A percentile compares a stretch with the other conserved stretches of the same genome.
These are phyloP conservation scores for Chionis minor DNA, from an alignment of 2,113 vertebrate genomes.

Conservation along the genomic window DNA sequence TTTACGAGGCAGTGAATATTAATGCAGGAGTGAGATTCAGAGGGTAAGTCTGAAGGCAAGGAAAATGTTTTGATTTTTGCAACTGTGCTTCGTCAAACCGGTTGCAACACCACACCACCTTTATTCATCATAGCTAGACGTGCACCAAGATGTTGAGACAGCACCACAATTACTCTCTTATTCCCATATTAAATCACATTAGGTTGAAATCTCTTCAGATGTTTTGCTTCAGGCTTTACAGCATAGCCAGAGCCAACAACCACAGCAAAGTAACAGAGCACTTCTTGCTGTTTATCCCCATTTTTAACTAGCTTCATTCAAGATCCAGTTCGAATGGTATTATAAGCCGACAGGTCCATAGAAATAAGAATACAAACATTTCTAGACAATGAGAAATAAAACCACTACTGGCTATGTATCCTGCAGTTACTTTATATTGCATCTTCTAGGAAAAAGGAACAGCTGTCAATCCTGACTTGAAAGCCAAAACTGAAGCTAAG, in stretches of 20 bases:
- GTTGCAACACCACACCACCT: not conserved
- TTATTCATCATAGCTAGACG: not conserved
- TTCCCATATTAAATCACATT: not conserved
- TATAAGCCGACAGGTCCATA: not conserved
- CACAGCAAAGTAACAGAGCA: not conserved
- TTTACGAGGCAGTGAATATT: not conserved
- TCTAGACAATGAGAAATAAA: not conserved
- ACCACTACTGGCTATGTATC: not conserved
- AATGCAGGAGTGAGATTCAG: not conserved
- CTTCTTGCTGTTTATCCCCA: not conserved
- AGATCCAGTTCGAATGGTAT: not conserved
- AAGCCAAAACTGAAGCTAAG: not conserved
- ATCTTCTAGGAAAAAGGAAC: not conserved
- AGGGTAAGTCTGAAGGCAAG: not conserved
- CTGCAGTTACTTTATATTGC: not conserved
- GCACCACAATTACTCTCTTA: not conserved
- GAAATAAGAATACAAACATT: not conserved
- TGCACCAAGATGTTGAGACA: not conserved
- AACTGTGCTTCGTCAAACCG: not conserved
- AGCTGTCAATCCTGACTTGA: not conserved
- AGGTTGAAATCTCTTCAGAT: not conserved
- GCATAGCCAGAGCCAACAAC: not conserved
- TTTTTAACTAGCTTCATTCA: not conserved
- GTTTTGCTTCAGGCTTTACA: not conserved
- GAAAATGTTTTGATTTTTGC: not conserved